These are phyloP conservation scores for Scomber colias DNA, from an alignment of 2,113 vertebrate genomes.

Conservation along the genomic window DNA sequence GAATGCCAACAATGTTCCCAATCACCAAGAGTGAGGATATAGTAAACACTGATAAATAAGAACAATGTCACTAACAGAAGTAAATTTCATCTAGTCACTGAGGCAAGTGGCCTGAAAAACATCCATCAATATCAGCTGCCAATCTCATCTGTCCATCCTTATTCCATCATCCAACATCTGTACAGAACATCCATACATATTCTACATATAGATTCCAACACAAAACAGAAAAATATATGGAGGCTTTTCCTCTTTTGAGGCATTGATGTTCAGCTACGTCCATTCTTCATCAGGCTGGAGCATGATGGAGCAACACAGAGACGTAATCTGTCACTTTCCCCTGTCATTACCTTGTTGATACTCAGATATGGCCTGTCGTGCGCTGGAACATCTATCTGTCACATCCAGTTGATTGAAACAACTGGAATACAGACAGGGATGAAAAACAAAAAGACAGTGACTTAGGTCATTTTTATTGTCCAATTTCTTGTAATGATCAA, in stretches of 20 bases:
- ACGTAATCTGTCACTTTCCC: conserved; percentile 79
- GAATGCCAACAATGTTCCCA: conserved; percentile 57
- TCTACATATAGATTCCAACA: conserved; percentile 20
- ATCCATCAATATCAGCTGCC: conserved; percentile 39
- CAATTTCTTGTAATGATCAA: conserved; percentile 66
- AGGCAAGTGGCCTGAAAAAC: conserved; percentile 36
- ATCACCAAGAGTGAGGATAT: conserved; percentile 36
- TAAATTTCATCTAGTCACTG: conserved; percentile 33
- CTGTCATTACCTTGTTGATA: conserved; percentile 81
- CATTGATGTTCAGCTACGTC: conserved; percentile 50
- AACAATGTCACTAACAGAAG: conserved; percentile 39
- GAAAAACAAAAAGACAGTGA: conserved; percentile 41
- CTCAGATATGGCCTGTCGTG: conserved; percentile 71
- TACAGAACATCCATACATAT: conserved; percentile 12
- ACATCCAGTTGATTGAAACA: conserved; percentile 73
- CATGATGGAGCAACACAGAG: conserved; percentile 76
- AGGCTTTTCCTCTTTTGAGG: conserved; percentile 23
- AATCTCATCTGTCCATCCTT: conserved; percentile 29
- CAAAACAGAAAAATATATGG: conserved; percentile 38
- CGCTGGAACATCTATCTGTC: conserved; percentile 70
- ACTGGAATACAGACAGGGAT: conserved; percentile 43
- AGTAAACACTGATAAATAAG: conserved; percentile 59
- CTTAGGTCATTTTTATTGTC: conserved; percentile 65
- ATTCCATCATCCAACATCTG: conserved; percentile 29
- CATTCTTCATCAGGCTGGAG: conserved; percentile 62